Evolutionary conservation across 2,797 vertebrate genomes (phyloP), one percentile per base, ranked within the genome.

Genomic region (Hydrocynus forskahlii): DNA sequence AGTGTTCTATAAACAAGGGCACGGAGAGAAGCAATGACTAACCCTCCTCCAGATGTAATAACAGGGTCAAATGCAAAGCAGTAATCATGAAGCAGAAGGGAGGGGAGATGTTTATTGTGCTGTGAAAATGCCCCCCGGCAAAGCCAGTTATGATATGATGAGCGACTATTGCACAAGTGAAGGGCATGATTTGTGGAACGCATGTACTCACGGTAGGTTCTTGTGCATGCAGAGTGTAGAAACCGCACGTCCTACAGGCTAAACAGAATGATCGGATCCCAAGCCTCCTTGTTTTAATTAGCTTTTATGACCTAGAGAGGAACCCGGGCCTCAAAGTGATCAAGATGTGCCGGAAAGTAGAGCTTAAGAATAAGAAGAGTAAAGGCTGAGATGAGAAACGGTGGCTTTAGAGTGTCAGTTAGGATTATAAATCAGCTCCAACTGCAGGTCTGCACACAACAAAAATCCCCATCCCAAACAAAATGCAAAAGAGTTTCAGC

Each of bases 111-210:
- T 80, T 81, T 81, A 73, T 75, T 83, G 83, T 79, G 68, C 79
- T 76, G 52, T 69, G 48, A 60, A 82, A 75, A 79, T 81, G 75
- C 3, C 64, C 72, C 68, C 48, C 35, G 63, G 78, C 25, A 7
- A 72, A 82, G 60, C 48, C 38, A 79, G 54, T 60, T 63, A 40
- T 69, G 60, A 82, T 75, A 78, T 71, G 45, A 78, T 81, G 79
- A 85, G 78, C 10, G 14, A 60, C 72, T 69, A 75, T 90, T 91
- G 91, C 82, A 87, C 81, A 90, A 89, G 86, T 52, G 9, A 40
- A 67, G 68, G 70, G 82, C 88, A 78, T 81, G 82, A 87, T 91
- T 86, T 88, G 75, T 80, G 29, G n/a, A 40, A 29, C 19, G 8
- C 57, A 50, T 64, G 19, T 48, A 16, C 16, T 12, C 45, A 13